A percentile compares a stretch with the other conserved stretches of the same genome.
Evolutionary conservation across 2,888 invertebrate genomes (phyloP).

Genomic region (Kuschelorhynchus macadamiae): DNA sequence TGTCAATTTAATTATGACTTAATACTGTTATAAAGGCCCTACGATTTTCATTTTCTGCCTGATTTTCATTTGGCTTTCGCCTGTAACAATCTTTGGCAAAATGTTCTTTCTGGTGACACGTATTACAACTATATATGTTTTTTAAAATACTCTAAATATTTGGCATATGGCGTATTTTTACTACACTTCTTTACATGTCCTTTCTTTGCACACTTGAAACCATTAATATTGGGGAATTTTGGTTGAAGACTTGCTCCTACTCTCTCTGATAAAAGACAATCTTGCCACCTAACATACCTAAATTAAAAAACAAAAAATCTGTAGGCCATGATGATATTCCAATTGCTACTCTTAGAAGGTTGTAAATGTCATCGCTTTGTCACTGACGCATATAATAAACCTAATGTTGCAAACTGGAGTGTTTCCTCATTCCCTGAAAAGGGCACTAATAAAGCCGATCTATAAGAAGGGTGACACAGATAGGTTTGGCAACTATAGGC

Average conservation of each 20-base stretch:
- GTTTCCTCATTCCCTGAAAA: too few species aligned
- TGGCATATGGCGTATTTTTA: slow-evolving; percentile 3
- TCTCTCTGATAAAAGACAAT: too few species aligned
- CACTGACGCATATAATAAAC: too few species aligned
- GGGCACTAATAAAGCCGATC: too few species aligned
- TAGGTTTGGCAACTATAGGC: too few species aligned
- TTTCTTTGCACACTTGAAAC: slow-evolving; percentile 8
- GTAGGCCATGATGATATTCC: too few species aligned
- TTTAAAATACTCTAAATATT: slow-evolving; percentile 5
- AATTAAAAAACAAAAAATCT: too few species aligned
- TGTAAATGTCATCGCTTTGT: too few species aligned
- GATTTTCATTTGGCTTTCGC: neutral
- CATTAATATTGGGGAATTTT: neutral
- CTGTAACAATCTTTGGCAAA: slow-evolving; percentile 13
- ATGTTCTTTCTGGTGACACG: slow-evolving; percentile 6
- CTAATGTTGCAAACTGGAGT: too few species aligned
- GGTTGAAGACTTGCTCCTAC: neutral
- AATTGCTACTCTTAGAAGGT: too few species aligned
- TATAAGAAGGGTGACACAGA: too few species aligned
- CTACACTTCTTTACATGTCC: slow-evolving; percentile 2
- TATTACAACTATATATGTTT: slow-evolving; percentile 9
- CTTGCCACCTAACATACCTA: too few species aligned
- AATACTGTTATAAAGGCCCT: slow-evolving; percentile 4
- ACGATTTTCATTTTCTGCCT: slow-evolving; percentile 3
- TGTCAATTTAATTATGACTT: neutral